Conservation (phyloP, 2,113 vertebrate species). For the Lagopus muta region DNA sequence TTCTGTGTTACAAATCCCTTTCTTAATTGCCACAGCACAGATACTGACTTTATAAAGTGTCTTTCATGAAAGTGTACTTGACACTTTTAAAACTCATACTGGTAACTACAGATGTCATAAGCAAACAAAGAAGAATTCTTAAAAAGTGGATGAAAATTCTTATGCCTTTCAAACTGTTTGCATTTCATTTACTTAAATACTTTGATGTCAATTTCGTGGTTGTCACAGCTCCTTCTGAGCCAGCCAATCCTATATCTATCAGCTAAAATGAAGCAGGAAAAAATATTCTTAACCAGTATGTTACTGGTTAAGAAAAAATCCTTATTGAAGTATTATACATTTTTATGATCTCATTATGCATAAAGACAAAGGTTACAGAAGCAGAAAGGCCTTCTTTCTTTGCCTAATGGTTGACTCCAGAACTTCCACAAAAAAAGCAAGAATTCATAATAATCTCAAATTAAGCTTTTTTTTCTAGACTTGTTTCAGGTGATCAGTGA, state of each 20-base stretch:
- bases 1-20: not conserved
- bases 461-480: not conserved
- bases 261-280: not conserved
- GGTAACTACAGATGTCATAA: conserved; percentile 7
- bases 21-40: not conserved
- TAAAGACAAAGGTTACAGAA: not conserved
- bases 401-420: not conserved
- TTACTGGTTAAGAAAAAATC: not conserved
- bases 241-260: not conserved
- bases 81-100: not conserved
- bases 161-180: conserved; percentile 11
- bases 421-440: not conserved
- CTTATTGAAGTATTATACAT: not conserved
- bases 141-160: not conserved
- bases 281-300: not conserved
- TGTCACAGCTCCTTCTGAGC: not conserved
- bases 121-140: conserved; percentile 1
- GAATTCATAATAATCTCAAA: not conserved
- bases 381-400: not conserved
- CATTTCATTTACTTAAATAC: conserved; percentile 7
- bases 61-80: not conserved
- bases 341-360: not conserved
- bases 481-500: not conserved
- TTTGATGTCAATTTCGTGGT: conserved; percentile 42
- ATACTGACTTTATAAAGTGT: not conserved